phyloP scores from a whole-genome alignment of 2,797 vertebrate species.

The Phylloscopus collybita region DNA sequence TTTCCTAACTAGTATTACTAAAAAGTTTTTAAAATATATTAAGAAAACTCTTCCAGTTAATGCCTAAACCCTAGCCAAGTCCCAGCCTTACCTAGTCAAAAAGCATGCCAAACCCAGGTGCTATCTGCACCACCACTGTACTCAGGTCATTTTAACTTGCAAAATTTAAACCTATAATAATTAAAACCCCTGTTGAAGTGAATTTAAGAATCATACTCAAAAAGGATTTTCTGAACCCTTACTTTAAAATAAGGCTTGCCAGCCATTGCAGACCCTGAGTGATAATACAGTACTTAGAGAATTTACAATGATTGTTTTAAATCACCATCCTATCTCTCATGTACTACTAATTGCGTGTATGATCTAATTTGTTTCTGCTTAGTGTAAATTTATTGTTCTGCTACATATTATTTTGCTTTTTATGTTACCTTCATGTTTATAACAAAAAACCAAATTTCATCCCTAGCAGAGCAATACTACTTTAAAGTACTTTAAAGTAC shows the following conservation, averaged over 20 bases:
- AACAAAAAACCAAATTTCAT: not conserved
- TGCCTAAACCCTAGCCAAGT: not conserved
- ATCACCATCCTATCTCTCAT: not conserved
- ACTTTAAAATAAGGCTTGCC: not conserved
- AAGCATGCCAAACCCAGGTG: not conserved
- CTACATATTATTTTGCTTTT: not conserved
- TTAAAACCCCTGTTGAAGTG: not conserved
- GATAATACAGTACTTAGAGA: not conserved
- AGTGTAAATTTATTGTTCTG: not conserved
- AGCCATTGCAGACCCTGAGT: not conserved
- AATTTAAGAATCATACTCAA: not conserved
- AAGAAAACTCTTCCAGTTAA: not conserved
- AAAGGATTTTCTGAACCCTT: not conserved
- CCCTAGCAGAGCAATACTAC: not conserved
- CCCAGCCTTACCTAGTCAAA: not conserved
- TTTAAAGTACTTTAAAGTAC: not conserved
- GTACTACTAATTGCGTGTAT: not conserved
- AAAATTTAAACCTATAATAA: not conserved
- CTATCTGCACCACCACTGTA: not conserved
- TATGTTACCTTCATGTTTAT: not conserved
- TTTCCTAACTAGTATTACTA: not conserved
- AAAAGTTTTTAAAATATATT: not conserved
- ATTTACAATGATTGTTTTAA: not conserved
- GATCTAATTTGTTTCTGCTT: not conserved
- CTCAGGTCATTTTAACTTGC: not conserved